phyloP scores from a whole-genome alignment of 2,113 vertebrate species.

The Tetrax tetrax region DNA sequence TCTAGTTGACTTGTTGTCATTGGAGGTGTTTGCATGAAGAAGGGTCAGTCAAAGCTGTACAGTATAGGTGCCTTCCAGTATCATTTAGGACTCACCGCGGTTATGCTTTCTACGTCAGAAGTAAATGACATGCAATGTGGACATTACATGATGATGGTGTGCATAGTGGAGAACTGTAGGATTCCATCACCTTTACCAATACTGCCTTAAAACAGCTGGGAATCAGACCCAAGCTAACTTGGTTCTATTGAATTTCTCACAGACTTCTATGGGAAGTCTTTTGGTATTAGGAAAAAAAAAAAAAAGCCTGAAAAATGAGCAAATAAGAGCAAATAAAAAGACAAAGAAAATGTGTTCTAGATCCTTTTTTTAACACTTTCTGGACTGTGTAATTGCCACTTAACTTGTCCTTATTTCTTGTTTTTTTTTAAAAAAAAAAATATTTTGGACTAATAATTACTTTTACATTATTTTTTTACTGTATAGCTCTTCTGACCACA shows the following conservation, averaged over 20 bases:
- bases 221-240: not conserved
- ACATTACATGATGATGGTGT: not conserved
- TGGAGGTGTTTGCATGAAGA: not conserved
- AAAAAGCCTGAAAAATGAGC: not conserved
- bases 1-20: not conserved
- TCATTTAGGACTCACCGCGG: not conserved
- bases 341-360: not conserved
- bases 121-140: not conserved
- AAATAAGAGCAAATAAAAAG: not conserved
- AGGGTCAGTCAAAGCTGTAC: not conserved
- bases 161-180: not conserved
- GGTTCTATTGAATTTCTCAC: not conserved
- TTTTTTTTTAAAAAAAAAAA: too few species aligned
- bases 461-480: not conserved
- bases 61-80: not conserved
- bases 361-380: not conserved
- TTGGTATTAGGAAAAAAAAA: not conserved
- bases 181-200: not conserved
- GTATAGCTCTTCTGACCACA: not conserved
- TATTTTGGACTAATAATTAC: not conserved
- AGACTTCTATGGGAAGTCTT: not conserved
- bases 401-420: not conserved
- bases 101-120: not conserved
- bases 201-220: not conserved
- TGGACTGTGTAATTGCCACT: not conserved